Evolutionary conservation across 2,888 invertebrate genomes (phyloP).

Genomic region (Noctua janthe): DNA sequence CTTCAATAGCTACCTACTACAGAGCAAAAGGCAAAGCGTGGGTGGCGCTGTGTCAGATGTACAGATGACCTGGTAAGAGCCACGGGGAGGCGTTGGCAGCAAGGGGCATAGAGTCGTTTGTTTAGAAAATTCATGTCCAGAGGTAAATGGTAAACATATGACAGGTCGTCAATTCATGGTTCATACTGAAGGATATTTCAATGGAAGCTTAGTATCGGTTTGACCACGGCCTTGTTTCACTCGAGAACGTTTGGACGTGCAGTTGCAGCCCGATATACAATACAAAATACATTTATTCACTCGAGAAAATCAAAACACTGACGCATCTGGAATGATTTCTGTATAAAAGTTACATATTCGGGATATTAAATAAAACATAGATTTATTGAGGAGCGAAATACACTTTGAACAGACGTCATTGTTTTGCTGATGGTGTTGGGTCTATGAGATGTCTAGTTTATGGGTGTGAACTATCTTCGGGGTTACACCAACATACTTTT

Average conservation of each 20-base stretch:
- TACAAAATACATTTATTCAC: not conserved
- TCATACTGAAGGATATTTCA: constrained; percentile 18
- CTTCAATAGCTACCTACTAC: constrained; percentile 12
- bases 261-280: not conserved
- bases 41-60: constrained; percentile 49
- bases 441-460: not conserved
- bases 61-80: constrained; percentile 56
- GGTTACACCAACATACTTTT: not conserved
- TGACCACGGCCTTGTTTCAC: not conserved
- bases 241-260: not conserved
- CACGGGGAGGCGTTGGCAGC: constrained; percentile 42
- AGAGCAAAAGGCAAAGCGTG: constrained; percentile 45
- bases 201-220: not conserved
- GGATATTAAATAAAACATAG: not conserved
- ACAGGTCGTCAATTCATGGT: constrained; percentile 3
- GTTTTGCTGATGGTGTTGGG: not conserved
- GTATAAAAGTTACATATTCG: not conserved
- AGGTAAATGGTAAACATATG: not conserved
- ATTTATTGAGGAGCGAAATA: not conserved
- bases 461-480: not conserved
- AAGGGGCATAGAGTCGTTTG: constrained; percentile 25
- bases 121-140: constrained; percentile 12
- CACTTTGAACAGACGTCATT: not conserved
- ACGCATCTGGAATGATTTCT: not conserved
- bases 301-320: not conserved